Evolutionary conservation across 2,888 invertebrate species (phyloP).

Genomic region (Hirtodrosophila confusa): DNA sequence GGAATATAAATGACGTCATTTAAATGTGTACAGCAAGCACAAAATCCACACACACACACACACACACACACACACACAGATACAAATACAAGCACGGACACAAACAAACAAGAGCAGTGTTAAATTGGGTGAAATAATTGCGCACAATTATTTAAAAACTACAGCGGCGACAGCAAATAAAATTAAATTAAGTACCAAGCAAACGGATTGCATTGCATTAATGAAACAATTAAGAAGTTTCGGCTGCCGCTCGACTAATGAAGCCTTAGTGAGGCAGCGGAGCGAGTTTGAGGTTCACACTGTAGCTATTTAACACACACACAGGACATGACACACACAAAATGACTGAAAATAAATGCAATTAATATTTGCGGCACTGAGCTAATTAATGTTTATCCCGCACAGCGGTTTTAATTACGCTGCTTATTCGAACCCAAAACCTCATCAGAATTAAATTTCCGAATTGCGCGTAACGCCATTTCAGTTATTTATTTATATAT

Average conservation of each 20-base stretch:
- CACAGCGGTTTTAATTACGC: conserved; percentile 16
- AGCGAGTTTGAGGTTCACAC: conserved; percentile 23
- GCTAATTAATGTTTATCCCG: conserved; percentile 57
- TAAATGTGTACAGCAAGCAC: conserved; percentile 62
- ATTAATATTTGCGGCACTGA: conserved; percentile 56
- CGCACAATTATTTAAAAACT: conserved; percentile 76
- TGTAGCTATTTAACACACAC: conserved; percentile 35
- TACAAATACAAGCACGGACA: neutral
- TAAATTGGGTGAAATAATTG: conserved; percentile 78
- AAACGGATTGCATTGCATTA: conserved; percentile 77
- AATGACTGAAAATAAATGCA: conserved; percentile 43
- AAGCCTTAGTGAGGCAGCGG: conserved; percentile 63
- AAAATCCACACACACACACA: conserved; percentile 33
- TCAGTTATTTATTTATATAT: conserved; percentile 2
- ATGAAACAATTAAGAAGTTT: conserved; percentile 76
- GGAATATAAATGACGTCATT: conserved; percentile 78
- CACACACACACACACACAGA: conserved; percentile 13
- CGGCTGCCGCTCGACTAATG: conserved; percentile 59
- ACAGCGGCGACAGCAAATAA: conserved; percentile 67
- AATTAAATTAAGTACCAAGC: conserved; percentile 74
- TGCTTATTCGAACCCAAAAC: conserved; percentile 2
- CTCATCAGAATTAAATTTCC: conserved; percentile 8
- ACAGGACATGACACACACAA: conserved; percentile 7
- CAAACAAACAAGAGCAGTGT: conserved; percentile 54
- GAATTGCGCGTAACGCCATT: conserved; percentile 3